A percentile compares a stretch with the other conserved stretches of the same genome.
These are phyloP conservation scores for Diachrysia chrysitis DNA, from an alignment of 2,888 invertebrate genomes.

Conservation along the genomic window DNA sequence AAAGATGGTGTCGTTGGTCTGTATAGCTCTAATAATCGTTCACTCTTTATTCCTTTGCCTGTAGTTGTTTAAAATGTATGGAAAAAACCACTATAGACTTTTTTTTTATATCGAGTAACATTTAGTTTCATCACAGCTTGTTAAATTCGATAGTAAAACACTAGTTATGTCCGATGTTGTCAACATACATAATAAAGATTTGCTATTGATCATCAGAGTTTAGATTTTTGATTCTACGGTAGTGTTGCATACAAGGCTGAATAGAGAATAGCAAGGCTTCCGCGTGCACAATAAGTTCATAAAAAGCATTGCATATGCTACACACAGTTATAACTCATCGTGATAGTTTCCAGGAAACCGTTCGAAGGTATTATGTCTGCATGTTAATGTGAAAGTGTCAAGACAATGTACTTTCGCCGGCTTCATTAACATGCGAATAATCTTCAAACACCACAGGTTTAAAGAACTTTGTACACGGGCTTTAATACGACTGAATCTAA, in stretches of 20 bases:
- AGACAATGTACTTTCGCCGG: constrained; percentile 77
- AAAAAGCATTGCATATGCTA: constrained; percentile 65
- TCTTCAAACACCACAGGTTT: constrained; percentile 56
- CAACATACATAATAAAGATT: background rate
- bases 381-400: constrained; percentile 79
- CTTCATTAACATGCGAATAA: constrained; percentile 72
- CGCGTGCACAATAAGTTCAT: constrained; percentile 61
- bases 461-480: constrained; percentile 40
- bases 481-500: no score
- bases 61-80: no score
- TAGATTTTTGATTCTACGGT: background rate
- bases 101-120: no score
- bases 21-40: background rate
- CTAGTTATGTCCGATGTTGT: background rate
- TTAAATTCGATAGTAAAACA: no score
- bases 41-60: no score
- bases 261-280: constrained; percentile 20
- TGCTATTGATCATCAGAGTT: background rate
- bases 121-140: no score
- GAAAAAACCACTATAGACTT: no score
- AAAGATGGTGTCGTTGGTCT: background rate
- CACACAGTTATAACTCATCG: constrained; percentile 59
- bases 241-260: background rate
- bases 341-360: constrained; percentile 74
- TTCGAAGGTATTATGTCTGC: constrained; percentile 64